Percentiles rank a stretch among this genome's conserved stretches.
phyloP scores from a whole-genome alignment of 2,113 vertebrate species.

The Thermophis baileyi region DNA sequence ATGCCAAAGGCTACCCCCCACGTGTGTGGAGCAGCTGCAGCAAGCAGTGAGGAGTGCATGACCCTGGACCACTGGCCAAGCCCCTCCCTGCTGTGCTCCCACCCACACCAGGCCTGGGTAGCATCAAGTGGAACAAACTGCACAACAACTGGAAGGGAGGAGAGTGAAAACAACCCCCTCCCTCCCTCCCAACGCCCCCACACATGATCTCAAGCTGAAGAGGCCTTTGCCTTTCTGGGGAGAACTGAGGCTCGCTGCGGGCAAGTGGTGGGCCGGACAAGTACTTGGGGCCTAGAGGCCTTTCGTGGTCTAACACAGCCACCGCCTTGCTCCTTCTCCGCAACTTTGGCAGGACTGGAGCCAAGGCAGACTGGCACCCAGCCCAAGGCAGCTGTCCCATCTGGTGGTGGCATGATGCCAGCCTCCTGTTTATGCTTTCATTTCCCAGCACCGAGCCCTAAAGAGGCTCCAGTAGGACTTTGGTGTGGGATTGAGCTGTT shows the following conservation, averaged over 20 bases:
- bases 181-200: background rate
- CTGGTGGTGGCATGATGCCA: background rate
- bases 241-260: background rate
- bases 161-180: background rate
- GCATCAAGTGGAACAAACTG: background rate
- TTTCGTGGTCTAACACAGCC: background rate
- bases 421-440: background rate
- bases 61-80: background rate
- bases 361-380: background rate
- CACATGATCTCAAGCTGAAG: background rate
- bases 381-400: conserved; percentile 13
- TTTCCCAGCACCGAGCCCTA: background rate
- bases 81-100: background rate
- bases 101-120: background rate
- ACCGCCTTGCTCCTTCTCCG: background rate
- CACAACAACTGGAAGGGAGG: too few relatives aligned
- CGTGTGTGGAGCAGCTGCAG: background rate
- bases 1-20: background rate
- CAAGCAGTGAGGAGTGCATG: too few relatives aligned
- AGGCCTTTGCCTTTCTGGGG: background rate
- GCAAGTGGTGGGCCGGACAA: too few relatives aligned
- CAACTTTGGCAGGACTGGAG: background rate
- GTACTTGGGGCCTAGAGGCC: background rate
- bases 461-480: background rate
- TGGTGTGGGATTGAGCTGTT: background rate